Evolutionary conservation across 2,113 vertebrate species (phyloP).

Genomic region (Halcyon malimbica): DNA sequence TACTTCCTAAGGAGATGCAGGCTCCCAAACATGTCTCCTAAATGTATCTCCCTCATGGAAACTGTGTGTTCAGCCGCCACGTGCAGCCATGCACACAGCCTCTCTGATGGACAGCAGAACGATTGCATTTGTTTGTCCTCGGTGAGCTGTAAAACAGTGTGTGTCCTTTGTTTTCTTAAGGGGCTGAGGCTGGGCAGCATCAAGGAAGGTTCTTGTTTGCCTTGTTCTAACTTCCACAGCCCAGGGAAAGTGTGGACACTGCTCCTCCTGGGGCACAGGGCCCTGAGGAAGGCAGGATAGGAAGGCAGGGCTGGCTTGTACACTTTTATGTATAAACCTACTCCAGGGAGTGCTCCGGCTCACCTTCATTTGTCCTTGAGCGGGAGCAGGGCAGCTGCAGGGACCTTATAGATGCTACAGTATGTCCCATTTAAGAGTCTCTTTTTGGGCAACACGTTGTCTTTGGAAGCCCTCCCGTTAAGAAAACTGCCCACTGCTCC

Average conservation of each 20-base stretch:
- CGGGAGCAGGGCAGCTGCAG: background rate
- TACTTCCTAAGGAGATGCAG: background rate
- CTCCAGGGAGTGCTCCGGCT: background rate
- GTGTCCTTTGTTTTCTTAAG: background rate
- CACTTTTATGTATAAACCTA: background rate
- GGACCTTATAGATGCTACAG: background rate
- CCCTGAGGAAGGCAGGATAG: background rate
- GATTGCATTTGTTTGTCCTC: background rate
- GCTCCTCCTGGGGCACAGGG: background rate
- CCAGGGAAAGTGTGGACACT: accelerated
- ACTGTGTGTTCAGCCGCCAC: accelerated
- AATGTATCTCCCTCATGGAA: background rate
- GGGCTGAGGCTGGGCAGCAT: background rate
- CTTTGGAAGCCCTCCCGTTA: background rate
- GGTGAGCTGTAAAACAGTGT: background rate
- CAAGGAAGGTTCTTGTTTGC: background rate
- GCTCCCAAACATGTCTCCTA: background rate
- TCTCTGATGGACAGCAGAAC: background rate
- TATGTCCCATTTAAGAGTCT: background rate
- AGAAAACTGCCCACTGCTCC: accelerated
- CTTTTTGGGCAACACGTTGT: background rate
- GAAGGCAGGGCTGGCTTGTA: background rate
- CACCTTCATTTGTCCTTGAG: background rate
- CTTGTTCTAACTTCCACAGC: background rate
- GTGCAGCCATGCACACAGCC: accelerated